phyloP scores from a whole-genome alignment of 2,113 vertebrate genomes.

The Neoarius graeffei region DNA sequence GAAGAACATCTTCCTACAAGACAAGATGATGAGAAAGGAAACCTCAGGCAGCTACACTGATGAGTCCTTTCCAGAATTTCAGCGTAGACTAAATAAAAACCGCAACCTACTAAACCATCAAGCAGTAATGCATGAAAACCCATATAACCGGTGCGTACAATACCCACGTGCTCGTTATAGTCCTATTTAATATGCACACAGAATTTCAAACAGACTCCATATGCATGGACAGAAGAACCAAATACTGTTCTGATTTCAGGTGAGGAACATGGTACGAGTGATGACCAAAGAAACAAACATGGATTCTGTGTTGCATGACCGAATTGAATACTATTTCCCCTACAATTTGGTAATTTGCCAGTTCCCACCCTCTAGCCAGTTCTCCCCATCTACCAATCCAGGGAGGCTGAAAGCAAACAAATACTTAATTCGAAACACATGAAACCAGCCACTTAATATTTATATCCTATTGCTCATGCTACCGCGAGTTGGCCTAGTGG shows the following conservation, averaged over 20 bases:
- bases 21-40: background rate
- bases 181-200: background rate
- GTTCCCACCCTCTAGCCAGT: background rate
- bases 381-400: background rate
- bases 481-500: background rate
- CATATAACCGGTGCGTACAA: background rate
- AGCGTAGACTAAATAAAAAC: background rate
- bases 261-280: background rate
- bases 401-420: background rate
- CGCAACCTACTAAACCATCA: background rate
- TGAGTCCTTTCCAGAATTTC: background rate
- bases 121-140: background rate
- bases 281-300: background rate
- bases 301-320: too few relatives aligned
- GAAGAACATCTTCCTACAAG: slow-evolving; percentile 91
- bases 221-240: background rate
- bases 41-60: too few relatives aligned
- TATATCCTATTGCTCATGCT: background rate
- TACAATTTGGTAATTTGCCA: background rate
- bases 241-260: background rate
- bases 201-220: background rate
- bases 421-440: background rate
- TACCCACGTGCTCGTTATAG: background rate
- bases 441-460: background rate
- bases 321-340: background rate